Base-by-base conservation (phyloP, 37 sponge, comb jelly and placozoan genomes). In the Spongilla lacustris region DNA sequence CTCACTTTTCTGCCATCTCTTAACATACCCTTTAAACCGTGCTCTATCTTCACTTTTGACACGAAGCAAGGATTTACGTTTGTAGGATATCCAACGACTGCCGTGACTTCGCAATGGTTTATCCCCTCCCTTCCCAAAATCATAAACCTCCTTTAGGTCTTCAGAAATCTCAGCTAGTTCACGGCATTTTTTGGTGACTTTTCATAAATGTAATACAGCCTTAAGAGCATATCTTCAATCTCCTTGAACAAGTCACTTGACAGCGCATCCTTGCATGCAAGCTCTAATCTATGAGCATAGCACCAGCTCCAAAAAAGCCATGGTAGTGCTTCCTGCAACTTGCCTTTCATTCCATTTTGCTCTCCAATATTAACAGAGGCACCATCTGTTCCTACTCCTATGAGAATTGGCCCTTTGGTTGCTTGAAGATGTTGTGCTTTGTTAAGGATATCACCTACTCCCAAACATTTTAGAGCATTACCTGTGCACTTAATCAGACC, bases 321-420 rank as follows among this genome's bases (percentile, higher is more conserved):
- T 6, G 84, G 80, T 2, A 81, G 38, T 24, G 27, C 37, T 28
- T 25, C 58, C 58, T 58, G 83, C 82, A 91, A 32, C 81, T 69
- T 66, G 0, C 78, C 89, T 77, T 85, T 86, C 84, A 91, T 77
- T 0, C 87, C 91, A 49, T 84, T 88, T 13, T 50, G 80, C 6
- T 81, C 84, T 36, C 73, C 84, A 48, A 92, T 76, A 31, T 89
- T 88, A 0, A 89, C 89, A 36, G 82, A 85, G 26, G 86, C 89
- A 28, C 89, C 89, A 80, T 93, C 93, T 83, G 93, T 93, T 17
- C 86, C 89, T 70, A 86, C 81, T 21, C 87, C 92, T n/a, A 85
- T 66, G 11, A 89, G 75, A 28, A 89, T 75, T 23, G 82, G 86
- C 19, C 58, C 58, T 14, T 58, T 58, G 21, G 29, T 83, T 77